Percentiles rank a stretch among this genome's conserved stretches.
phyloP scores from a whole-genome alignment of 2,888 invertebrate genomes.

The Diarsia dahlii region DNA sequence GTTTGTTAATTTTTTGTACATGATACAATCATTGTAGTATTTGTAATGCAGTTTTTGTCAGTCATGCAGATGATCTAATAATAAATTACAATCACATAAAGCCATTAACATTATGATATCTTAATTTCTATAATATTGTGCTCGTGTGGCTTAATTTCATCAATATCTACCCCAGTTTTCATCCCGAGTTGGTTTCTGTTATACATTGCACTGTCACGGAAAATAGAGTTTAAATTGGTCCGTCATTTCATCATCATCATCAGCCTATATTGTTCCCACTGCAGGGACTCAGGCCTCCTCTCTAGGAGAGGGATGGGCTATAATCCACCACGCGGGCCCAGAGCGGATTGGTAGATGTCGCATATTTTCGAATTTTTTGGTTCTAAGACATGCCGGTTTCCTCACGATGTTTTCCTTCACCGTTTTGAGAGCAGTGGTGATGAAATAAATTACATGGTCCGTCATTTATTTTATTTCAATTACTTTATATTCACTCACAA shows the following conservation, averaged over 20 bases:
- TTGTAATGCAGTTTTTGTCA: neutral
- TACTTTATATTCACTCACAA: neutral
- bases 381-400: too few relatives aligned
- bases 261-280: too few relatives aligned
- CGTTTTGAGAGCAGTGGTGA: too few relatives aligned
- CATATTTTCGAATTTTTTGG: too few relatives aligned
- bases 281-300: too few relatives aligned
- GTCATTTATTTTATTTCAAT: constrained; percentile 24
- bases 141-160: neutral
- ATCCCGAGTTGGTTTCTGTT: neutral
- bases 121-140: neutral
- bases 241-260: too few relatives aligned
- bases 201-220: neutral
- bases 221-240: neutral
- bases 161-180: neutral
- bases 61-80: neutral
- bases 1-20: constrained; percentile 8
- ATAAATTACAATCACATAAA: neutral
- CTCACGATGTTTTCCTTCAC: too few relatives aligned
- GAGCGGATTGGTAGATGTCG: too few relatives aligned
- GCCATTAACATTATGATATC: neutral
- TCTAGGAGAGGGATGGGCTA: too few relatives aligned
- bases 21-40: neutral
- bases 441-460: too few relatives aligned
- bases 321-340: too few relatives aligned